Percentiles rank a stretch among this genome's conserved stretches.
Conservation (phyloP, 2,888 invertebrate genomes). For the Thera obeliscata region DNA sequence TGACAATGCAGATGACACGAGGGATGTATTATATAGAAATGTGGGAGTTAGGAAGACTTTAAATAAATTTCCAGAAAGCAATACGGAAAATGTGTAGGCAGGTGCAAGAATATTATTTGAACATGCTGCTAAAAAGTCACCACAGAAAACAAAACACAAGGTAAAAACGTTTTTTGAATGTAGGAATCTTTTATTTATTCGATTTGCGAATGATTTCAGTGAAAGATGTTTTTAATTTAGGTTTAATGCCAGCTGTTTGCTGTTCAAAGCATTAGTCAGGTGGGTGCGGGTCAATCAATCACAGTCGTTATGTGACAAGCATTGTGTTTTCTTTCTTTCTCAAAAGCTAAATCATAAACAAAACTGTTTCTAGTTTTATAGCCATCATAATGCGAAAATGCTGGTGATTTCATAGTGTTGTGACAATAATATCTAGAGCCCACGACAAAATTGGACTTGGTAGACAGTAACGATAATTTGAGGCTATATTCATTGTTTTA, state of each 20-base stretch:
- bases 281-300: constrained; percentile 82
- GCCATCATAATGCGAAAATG: constrained; percentile 45
- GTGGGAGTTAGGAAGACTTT: not conserved
- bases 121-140: no score
- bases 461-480: not conserved
- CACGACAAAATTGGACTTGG: not conserved
- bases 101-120: not conserved
- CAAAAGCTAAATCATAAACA: constrained; percentile 57
- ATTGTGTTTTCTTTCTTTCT: constrained; percentile 63
- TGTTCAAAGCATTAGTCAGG: constrained; percentile 75
- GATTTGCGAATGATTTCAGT: not conserved
- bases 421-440: not conserved
- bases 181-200: not conserved
- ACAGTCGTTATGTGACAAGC: constrained; percentile 80
- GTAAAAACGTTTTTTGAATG: no score
- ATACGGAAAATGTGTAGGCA: not conserved
- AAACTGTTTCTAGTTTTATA: constrained; percentile 49
- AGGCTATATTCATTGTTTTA: constrained; percentile 2
- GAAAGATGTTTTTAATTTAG: not conserved
- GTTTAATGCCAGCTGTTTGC: constrained; percentile 71
- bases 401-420: constrained; percentile 30
- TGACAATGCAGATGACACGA: constrained; percentile 44
- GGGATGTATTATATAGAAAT: not conserved
- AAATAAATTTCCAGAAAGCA: not conserved
- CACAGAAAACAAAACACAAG: no score